phyloP scores from a whole-genome alignment of 2,888 invertebrate genomes.

The Eustalomyia histrio region DNA sequence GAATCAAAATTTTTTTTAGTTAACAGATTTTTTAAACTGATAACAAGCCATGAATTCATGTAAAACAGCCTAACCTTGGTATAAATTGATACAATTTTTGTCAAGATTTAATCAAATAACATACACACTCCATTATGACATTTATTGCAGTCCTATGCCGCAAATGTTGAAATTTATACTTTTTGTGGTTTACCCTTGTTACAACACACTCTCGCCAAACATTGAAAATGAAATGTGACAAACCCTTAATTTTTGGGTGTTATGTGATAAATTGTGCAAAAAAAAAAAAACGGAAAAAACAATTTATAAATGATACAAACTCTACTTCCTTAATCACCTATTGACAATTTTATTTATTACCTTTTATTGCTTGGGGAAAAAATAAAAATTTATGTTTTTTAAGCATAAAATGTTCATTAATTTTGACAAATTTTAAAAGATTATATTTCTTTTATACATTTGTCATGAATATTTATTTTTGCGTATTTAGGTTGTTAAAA shows the following conservation, averaged over 20 bases:
- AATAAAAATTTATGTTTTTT: not conserved
- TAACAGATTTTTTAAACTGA: slow-evolving; percentile 1
- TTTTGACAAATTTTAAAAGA: slow-evolving; percentile 1
- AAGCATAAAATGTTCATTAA: slow-evolving; percentile 7
- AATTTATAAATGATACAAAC: not conserved
- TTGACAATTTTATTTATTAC: slow-evolving; percentile 36
- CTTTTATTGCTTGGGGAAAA: not conserved
- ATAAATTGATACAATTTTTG: slow-evolving; percentile 16
- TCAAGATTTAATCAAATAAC: slow-evolving; percentile 28
- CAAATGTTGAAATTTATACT: not conserved
- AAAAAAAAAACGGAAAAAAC: not conserved
- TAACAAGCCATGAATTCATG: slow-evolving; percentile 30
- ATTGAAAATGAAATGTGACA: not conserved
- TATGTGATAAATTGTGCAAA: slow-evolving; percentile 10
- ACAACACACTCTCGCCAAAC: not conserved
- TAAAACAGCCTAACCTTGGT: not conserved
- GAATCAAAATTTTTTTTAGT: not conserved
- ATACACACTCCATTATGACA: slow-evolving; percentile 21
- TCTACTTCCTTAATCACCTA: slow-evolving; percentile 27
- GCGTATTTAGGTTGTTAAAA: not conserved
- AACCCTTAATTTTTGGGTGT: not conserved
- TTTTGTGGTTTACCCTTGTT: not conserved
- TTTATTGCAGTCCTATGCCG: not conserved
- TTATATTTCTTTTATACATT: slow-evolving; percentile 13
- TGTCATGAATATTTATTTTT: slow-evolving; percentile 15